A percentile compares a stretch with the other conserved stretches of the same genome.
phyloP scores from a whole-genome alignment of 2,113 vertebrate species.

The Myotis brandtii region DNA sequence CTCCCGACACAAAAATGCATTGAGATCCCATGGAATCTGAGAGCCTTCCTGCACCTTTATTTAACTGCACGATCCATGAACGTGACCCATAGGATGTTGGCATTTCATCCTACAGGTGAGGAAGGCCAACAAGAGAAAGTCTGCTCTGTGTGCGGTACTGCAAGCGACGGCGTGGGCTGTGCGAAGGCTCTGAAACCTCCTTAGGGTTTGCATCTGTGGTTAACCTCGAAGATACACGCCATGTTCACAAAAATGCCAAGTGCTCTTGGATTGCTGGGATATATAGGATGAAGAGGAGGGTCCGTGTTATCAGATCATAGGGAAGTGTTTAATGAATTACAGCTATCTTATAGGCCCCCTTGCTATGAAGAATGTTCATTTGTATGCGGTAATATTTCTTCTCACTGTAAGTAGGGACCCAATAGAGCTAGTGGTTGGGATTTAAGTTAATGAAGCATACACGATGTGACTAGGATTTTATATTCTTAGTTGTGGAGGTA shows the following conservation, averaged over 20 bases:
- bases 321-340: conserved; percentile 76
- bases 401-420: conserved; percentile 54
- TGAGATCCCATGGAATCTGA: neutral
- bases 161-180: conserved; percentile 61
- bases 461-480: conserved; percentile 56
- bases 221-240: conserved; percentile 83
- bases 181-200: conserved; percentile 76
- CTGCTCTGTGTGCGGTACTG: conserved; percentile 54
- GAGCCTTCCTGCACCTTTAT: neutral
- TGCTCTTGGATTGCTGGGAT: conserved; percentile 65
- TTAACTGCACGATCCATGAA: conserved; percentile 74
- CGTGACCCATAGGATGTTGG: conserved; percentile 26
- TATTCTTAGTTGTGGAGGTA: conserved; percentile 18
- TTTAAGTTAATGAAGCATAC: conserved; percentile 82
- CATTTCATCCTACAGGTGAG: conserved; percentile 16
- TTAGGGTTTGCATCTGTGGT: conserved; percentile 73
- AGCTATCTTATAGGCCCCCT: conserved; percentile 53
- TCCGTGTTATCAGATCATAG: conserved; percentile 69
- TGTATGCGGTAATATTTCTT: conserved; percentile 68
- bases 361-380: conserved; percentile 57
- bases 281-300: conserved; percentile 73
- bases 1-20: neutral
- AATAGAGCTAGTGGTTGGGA: conserved; percentile 71
- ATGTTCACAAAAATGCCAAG: conserved; percentile 76
- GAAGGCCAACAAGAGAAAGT: conserved; percentile 64